Evolutionary conservation across 2,888 invertebrate genomes (phyloP).

Genomic region (Ormyrus pomaceus): DNA sequence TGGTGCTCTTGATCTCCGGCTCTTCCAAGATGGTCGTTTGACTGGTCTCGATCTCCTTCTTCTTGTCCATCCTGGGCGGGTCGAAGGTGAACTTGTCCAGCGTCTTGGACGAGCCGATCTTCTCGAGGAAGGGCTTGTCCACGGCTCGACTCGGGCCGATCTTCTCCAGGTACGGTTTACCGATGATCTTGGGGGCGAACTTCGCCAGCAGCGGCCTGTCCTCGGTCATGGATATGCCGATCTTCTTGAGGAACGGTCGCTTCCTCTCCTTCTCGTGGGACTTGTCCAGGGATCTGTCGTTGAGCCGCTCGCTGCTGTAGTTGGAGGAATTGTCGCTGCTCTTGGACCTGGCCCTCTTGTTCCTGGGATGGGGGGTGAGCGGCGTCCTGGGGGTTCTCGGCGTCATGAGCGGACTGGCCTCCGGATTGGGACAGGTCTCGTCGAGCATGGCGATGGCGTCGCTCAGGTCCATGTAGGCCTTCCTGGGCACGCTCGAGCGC

Average conservation of each 20-base stretch:
- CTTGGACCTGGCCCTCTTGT: slow-evolving; percentile 71
- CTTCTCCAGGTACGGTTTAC: slow-evolving; percentile 72
- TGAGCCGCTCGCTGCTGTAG: slow-evolving; percentile 70
- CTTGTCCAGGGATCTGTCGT: slow-evolving; percentile 58
- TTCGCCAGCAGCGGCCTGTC: slow-evolving; percentile 71
- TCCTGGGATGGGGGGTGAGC: slow-evolving; percentile 68
- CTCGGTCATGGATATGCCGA: slow-evolving; percentile 73
- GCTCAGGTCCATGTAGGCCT: slow-evolving; percentile 72
- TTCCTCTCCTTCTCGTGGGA: slow-evolving; percentile 63
- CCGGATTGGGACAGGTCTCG: slow-evolving; percentile 72
- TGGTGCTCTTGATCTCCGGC: slow-evolving; percentile 21
- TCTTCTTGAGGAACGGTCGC: slow-evolving; percentile 71
- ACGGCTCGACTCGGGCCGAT: slow-evolving; percentile 72
- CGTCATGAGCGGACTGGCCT: slow-evolving; percentile 70
- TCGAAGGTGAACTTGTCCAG: slow-evolving; percentile 72
- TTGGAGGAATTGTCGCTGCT: slow-evolving; percentile 73
- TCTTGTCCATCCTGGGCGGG: slow-evolving; percentile 57
- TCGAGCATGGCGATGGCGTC: slow-evolving; percentile 73
- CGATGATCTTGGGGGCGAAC: slow-evolving; percentile 68
- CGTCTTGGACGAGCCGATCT: slow-evolving; percentile 71
- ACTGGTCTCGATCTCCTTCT: slow-evolving; percentile 20
- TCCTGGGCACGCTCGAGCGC: slow-evolving; percentile 62
- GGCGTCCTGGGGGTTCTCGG: slow-evolving; percentile 71
- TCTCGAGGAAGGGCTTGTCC: slow-evolving; percentile 71
- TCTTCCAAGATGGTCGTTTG: slow-evolving; percentile 42